A percentile compares a stretch with the other conserved stretches of the same genome.
phyloP scores from a whole-genome alignment of 2,888 invertebrate genomes.

The Hedya salicella region DNA sequence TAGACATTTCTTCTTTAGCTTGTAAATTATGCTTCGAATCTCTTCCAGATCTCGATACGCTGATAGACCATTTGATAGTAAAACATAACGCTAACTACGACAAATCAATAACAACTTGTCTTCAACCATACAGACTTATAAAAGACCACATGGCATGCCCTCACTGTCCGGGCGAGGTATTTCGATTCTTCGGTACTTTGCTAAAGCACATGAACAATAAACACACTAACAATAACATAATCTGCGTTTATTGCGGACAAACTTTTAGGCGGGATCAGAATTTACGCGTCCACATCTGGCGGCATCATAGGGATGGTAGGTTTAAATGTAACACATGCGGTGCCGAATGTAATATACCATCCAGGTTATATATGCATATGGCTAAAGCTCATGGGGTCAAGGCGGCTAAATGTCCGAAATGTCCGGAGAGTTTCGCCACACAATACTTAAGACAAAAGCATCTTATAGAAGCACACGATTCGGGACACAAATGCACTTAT shows the following conservation, averaged over 20 bases:
- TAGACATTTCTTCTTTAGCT: constrained; percentile 71
- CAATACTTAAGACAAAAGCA: constrained; percentile 83
- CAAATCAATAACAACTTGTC: constrained; percentile 72
- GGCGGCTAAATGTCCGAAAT: constrained; percentile 77
- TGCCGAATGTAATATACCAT: constrained; percentile 76
- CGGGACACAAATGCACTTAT: constrained; percentile 74
- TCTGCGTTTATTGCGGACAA: constrained; percentile 78
- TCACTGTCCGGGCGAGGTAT: constrained; percentile 70
- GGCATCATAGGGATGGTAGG: constrained; percentile 74
- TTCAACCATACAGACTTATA: constrained; percentile 72
- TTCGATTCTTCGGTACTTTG: constrained; percentile 76
- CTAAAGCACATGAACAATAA: constrained; percentile 77
- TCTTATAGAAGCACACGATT: constrained; percentile 80
- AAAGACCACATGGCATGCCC: constrained; percentile 78
- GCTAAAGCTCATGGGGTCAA: constrained; percentile 75
- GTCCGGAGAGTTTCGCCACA: constrained; percentile 78
- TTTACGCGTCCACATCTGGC: constrained; percentile 75
- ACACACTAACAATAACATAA: constrained; percentile 77
- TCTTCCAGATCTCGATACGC: constrained; percentile 64
- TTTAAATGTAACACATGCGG: constrained; percentile 75
- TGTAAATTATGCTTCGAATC: constrained; percentile 77
- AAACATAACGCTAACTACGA: constrained; percentile 76
- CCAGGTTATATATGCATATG: constrained; percentile 80
- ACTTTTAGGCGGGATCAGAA: constrained; percentile 78
- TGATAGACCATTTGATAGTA: constrained; percentile 72